Evolutionary conservation across 2,797 vertebrate genomes (phyloP).

Genomic region (Parauchenoglanis punctatus): DNA sequence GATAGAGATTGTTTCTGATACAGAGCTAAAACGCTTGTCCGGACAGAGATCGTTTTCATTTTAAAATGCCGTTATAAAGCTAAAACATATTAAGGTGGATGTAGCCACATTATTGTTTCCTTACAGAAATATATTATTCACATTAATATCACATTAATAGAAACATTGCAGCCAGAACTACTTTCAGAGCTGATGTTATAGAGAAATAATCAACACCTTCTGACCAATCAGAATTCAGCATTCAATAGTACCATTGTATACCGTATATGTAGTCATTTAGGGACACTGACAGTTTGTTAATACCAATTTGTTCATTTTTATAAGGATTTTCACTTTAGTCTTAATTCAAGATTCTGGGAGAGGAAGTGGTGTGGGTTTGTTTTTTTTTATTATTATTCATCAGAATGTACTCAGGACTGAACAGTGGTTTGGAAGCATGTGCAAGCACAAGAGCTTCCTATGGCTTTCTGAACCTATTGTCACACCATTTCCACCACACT

Average conservation of each 20-base stretch:
- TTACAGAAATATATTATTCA: no score
- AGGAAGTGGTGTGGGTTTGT: not conserved
- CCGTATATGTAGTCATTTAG: not conserved
- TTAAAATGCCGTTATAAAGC: no score
- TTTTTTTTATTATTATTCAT: not conserved
- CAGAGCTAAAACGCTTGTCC: no score
- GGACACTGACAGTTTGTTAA: not conserved
- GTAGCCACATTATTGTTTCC: no score
- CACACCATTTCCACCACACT: slow-evolving; percentile 27
- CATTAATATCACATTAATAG: no score
- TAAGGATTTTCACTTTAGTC: not conserved
- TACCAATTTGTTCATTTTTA: not conserved
- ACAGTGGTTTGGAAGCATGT: not conserved
- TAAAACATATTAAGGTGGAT: no score
- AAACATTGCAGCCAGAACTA: no score
- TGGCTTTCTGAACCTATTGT: slow-evolving; percentile 1
- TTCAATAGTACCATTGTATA: not conserved
- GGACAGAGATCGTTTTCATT: no score
- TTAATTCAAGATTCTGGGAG: not conserved
- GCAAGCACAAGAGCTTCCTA: not conserved
- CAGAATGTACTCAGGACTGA: not conserved
- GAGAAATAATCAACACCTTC: no score
- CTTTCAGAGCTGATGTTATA: no score
- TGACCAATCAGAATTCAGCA: no score
- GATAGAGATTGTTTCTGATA: no score